A percentile compares a stretch with the other conserved stretches of the same genome.
phyloP scores from a whole-genome alignment of 2,888 invertebrate genomes.

The Sepiola atlantica region DNA sequence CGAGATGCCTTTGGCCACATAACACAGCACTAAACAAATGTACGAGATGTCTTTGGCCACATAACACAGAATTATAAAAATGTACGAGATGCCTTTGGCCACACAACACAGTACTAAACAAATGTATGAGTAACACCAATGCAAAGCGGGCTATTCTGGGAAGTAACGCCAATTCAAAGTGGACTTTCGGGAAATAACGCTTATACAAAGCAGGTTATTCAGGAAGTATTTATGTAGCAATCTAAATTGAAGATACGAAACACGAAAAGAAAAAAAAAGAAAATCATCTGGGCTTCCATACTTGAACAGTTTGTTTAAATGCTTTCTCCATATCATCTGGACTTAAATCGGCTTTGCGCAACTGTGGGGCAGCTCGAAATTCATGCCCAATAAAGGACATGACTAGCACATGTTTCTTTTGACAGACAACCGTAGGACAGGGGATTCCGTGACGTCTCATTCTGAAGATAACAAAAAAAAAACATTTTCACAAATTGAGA shows the following conservation, averaged over 20 bases:
- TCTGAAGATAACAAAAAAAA: conserved; percentile 61
- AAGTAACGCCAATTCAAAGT: too few species aligned
- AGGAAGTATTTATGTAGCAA: too few species aligned
- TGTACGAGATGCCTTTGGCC: too few species aligned
- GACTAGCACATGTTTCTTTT: conserved; percentile 79
- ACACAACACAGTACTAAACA: too few species aligned
- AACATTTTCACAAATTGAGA: conserved; percentile 33
- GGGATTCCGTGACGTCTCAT: conserved; percentile 76
- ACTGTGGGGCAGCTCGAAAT: conserved; percentile 77
- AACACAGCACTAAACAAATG: too few species aligned
- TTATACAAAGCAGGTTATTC: too few species aligned
- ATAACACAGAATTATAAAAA: too few species aligned
- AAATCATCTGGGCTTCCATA: conserved; percentile 50
- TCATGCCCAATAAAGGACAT: conserved; percentile 79
- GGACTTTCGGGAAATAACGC: too few species aligned
- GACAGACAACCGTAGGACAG: conserved; percentile 78
- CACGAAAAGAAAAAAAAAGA: not conserved
- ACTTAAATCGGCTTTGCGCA: conserved; percentile 76
- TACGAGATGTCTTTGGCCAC: too few species aligned
- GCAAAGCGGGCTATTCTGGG: too few species aligned
- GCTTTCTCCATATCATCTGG: conserved; percentile 75
- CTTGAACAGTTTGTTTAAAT: conserved; percentile 76
- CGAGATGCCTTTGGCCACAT: too few species aligned
- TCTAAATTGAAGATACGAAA: not conserved
- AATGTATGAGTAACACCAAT: too few species aligned